Evolutionary conservation across 2,888 invertebrate genomes (phyloP).

Genomic region (Periphyllus acericola): DNA sequence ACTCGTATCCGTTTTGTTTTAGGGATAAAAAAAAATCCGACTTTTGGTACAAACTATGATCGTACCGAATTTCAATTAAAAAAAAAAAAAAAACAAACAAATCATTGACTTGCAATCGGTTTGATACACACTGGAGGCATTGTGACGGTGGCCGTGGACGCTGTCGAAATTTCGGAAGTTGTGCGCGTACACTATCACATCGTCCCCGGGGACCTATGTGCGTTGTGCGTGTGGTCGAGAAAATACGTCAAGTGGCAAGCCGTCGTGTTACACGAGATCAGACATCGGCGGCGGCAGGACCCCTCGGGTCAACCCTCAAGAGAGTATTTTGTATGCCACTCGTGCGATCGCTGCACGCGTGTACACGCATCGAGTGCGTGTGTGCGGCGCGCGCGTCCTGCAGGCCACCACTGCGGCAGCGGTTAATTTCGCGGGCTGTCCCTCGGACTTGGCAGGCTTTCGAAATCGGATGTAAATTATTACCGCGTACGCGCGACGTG

Average conservation of each 20-base stretch:
- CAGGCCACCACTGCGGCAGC: neutral
- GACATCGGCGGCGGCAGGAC: slow-evolving; percentile 18
- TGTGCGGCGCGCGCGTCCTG: neutral
- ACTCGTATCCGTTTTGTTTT: too few species aligned
- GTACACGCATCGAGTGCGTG: neutral
- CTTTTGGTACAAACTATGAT: neutral
- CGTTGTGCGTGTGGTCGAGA: neutral
- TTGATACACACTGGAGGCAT: neutral
- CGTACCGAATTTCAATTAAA: neutral
- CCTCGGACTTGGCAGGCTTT: slow-evolving; percentile 46
- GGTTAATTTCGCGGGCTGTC: slow-evolving; percentile 59
- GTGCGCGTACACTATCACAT: neutral
- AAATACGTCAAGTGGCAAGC: slow-evolving; percentile 52
- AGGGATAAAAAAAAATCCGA: neutral
- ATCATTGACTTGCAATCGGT: neutral
- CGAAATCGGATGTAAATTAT: slow-evolving; percentile 43
- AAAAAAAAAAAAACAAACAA: neutral
- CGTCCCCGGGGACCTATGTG: neutral
- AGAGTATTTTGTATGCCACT: slow-evolving; percentile 54
- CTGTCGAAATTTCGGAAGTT: slow-evolving; percentile 1
- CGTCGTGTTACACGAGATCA: slow-evolving; percentile 41
- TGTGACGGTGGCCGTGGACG: neutral
- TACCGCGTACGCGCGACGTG: neutral
- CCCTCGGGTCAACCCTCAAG: slow-evolving; percentile 44
- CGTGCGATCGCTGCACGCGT: neutral